Conservation (phyloP, 2,888 invertebrate genomes). For the Lacanobia oleracea region DNA sequence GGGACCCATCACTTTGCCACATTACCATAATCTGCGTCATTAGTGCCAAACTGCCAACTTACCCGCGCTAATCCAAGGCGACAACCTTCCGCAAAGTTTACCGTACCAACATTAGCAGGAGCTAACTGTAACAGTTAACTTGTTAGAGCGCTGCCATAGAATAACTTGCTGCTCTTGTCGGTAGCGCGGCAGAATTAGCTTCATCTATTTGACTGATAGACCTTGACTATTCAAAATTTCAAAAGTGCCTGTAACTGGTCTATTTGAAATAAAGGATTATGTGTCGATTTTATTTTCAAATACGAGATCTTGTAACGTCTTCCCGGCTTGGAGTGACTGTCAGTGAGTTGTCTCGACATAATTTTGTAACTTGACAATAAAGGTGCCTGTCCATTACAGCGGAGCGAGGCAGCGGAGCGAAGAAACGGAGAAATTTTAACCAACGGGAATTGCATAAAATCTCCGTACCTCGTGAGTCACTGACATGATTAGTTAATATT, state of each 20-base stretch:
- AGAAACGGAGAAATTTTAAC: no score
- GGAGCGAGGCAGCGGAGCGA: no score
- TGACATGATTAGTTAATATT: no score
- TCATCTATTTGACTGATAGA: no score
- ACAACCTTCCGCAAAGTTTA: slow-evolving; percentile 49
- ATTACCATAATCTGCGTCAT: slow-evolving; percentile 43
- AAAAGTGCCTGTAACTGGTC: no score
- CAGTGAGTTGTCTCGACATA: slow-evolving; percentile 17
- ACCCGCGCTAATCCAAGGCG: slow-evolving; percentile 44
- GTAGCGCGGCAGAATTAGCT: no score
- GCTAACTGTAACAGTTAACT: slow-evolving; percentile 46
- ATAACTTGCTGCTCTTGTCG: no score
- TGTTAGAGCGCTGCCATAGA: slow-evolving; percentile 22
- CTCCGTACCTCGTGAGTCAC: no score
- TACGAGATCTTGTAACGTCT: slow-evolving; percentile 28
- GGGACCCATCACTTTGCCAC: slow-evolving; percentile 29
- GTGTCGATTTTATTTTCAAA: slow-evolving; percentile 51
- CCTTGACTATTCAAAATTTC: no score
- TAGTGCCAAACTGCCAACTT: slow-evolving; percentile 45
- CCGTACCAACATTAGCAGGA: slow-evolving; percentile 46
- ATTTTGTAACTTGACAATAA: slow-evolving; percentile 29
- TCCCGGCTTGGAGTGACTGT: slow-evolving; percentile 11
- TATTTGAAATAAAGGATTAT: no score
- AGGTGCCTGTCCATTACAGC: no score
- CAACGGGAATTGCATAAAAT: no score